Base-by-base conservation (phyloP, 2,888 invertebrate species). In the Harpalus rufipes region DNA sequence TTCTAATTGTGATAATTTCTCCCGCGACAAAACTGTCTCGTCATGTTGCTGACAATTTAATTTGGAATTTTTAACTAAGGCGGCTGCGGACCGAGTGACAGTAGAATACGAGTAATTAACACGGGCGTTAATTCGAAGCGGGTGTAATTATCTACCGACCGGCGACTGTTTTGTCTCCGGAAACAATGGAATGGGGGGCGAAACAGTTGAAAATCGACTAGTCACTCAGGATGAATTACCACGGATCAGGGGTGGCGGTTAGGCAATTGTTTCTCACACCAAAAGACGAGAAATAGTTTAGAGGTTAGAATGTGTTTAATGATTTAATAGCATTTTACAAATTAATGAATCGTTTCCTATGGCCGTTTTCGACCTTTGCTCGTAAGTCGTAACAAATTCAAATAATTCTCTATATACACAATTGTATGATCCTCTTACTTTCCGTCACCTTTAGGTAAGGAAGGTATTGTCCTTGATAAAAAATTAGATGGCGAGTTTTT, bases 31-130 rank as follows among this genome's bases (percentile, higher is more conserved):
- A 59, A 44, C 32, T 68, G 56, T 82, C 72, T n/a, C 72, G 82
- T 82, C 82, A 82, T 82, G 58, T 58, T 25, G 16, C 82, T 74
- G 82, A 82, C 82, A 82, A 82, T 82, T 82, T 82, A 82, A 82
- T 82, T 82, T 82, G 56, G 72, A 51, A 72, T 82, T 82, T 82
- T 82, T 82, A 82, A 82, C 72, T 82, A 82, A 72, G 82, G 41
- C 72, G 58, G 58, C 80, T n/a, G 8, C 58, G 41, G 58, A 82
- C 59, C 72, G 58, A 82, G 74, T 82, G 82, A 82, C 82, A 82
- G 74, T 82, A 74, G 82, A 82, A 82, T 82, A 44, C 14, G 59
- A 59, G 59, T 72, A 81, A 81, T 81, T 82, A 82, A 72, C 58
- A 78, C 56, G 25, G 32, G 58, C 41, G 82, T 82, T 72, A 82